Conservation (phyloP, 2,797 vertebrate species). For the Enteromius anoplus region DNA sequence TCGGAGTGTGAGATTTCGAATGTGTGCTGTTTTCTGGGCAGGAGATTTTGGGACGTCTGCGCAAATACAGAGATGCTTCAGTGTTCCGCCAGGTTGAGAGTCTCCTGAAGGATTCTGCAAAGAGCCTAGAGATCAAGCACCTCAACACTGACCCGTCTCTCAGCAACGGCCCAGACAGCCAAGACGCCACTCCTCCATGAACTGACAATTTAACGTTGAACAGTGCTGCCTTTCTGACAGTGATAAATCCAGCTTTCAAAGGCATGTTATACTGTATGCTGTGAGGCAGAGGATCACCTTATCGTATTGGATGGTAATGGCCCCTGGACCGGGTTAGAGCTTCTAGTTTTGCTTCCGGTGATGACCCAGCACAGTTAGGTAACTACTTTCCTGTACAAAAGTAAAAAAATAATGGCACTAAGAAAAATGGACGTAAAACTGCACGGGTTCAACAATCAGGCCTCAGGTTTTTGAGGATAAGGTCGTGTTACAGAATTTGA, state of each 20-base stretch:
- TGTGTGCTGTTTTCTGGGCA: constrained; percentile 51
- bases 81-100: constrained; percentile 67
- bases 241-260: constrained; percentile 41
- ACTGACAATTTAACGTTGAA: constrained; percentile 28
- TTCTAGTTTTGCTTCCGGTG: not conserved
- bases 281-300: constrained; percentile 17
- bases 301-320: not conserved
- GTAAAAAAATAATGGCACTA: not conserved
- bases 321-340: constrained; percentile 2
- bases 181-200: constrained; percentile 26
- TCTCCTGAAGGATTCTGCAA: constrained; percentile 65
- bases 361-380: not conserved
- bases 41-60: constrained; percentile 64
- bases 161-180: constrained; percentile 39
- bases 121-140: constrained; percentile 53
- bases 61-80: constrained; percentile 68
- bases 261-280: not conserved
- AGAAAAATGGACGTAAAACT: not conserved
- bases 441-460: not conserved
- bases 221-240: constrained; percentile 39
- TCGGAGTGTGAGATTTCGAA: constrained; percentile 7
- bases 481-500: not conserved
- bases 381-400: constrained; percentile 7
- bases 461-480: not conserved
- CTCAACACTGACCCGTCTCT: constrained; percentile 46